A percentile compares a stretch with the other conserved stretches of the same genome.
Conservation (phyloP, 2,888 invertebrate species). For the Cybosia mesomella region DNA sequence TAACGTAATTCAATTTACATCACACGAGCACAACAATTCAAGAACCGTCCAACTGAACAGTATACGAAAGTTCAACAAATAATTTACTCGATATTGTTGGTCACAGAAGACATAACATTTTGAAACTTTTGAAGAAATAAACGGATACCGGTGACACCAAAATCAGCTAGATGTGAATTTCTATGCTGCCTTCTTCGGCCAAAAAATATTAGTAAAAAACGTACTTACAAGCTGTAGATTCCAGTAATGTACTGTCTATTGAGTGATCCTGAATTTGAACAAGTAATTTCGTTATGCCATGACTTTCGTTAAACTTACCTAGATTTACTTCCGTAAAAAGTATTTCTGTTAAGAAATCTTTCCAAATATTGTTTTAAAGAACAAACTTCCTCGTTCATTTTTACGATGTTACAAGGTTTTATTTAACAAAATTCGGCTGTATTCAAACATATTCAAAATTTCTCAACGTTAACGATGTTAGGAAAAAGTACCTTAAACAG, state of each 20-base stretch:
- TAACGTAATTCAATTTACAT: conserved; percentile 5
- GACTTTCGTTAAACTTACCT: background rate
- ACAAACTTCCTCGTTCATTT: background rate
- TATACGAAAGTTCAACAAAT: background rate
- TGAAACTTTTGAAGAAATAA: background rate
- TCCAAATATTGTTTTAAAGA: background rate
- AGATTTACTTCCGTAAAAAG: background rate
- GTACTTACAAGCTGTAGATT: background rate
- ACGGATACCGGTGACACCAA: background rate
- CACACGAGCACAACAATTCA: background rate
- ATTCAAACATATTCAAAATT: background rate
- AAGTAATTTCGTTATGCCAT: background rate
- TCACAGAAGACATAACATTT: background rate
- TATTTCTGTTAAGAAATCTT: background rate
- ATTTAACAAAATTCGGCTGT: background rate
- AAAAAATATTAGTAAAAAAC: background rate
- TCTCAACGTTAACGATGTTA: background rate
- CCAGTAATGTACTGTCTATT: background rate
- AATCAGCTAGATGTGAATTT: background rate
- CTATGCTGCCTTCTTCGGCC: background rate
- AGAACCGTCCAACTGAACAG: background rate
- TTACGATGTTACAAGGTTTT: background rate
- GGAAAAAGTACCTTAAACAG: background rate
- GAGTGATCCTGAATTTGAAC: background rate
- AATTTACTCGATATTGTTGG: background rate